Evolutionary conservation across 2,888 invertebrate genomes (phyloP).

Genomic region (Hetaerina titia): DNA sequence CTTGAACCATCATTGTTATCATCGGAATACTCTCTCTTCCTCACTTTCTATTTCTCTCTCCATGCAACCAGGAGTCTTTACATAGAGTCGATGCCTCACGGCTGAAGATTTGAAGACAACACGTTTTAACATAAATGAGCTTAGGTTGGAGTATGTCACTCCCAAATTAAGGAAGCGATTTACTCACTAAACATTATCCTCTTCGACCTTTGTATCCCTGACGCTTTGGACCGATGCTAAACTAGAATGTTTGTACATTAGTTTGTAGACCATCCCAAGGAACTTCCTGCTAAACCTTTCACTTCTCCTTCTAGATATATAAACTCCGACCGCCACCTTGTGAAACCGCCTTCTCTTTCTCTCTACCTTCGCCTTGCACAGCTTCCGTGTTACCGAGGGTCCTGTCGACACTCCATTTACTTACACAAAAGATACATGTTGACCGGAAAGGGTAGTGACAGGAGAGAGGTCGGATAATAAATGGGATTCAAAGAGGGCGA

Average conservation of each 20-base stretch:
- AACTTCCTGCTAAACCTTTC: neutral
- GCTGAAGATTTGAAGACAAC: no score
- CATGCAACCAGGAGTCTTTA: no score
- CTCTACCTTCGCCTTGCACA: neutral
- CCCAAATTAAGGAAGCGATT: neutral
- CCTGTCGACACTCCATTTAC: neutral
- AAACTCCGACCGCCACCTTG: neutral
- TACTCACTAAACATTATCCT: neutral
- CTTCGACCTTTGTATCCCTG: neutral
- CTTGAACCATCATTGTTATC: no score
- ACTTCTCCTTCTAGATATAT: no score
- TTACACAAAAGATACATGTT: neutral
- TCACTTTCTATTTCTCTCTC: no score
- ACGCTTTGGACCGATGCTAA: neutral
- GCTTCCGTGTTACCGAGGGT: neutral
- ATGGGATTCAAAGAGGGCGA: neutral
- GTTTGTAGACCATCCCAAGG: neutral
- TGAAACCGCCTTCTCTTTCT: neutral
- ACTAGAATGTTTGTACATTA: neutral
- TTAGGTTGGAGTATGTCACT: no score
- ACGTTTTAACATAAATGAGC: no score
- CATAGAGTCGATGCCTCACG: no score
- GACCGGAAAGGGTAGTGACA: neutral
- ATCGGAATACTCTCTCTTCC: no score
- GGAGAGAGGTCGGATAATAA: neutral